Evolutionary conservation across 2,113 vertebrate genomes (phyloP).

Genomic region (human (Homo sapiens)): DNA sequence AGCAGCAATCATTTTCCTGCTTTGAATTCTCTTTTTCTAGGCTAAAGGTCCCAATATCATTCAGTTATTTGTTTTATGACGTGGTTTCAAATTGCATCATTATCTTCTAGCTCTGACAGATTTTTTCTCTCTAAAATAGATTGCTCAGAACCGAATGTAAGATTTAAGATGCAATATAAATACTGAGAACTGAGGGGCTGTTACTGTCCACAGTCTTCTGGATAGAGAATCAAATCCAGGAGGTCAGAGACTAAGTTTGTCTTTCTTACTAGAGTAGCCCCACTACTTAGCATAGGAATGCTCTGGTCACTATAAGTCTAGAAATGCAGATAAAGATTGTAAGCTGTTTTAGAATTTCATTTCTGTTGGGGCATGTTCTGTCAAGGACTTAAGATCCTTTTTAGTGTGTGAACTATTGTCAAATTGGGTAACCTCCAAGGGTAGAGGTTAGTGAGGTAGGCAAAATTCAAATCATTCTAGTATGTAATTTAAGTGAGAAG

Average conservation of each 20-base stretch:
- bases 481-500: neutral
- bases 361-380: neutral
- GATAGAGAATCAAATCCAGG: neutral
- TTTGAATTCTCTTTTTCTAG: slow-evolving; percentile 23
- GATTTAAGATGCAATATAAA: neutral
- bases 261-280: neutral
- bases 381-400: neutral
- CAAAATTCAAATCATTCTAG: neutral
- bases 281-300: neutral
- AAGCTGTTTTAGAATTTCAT: slow-evolving; percentile 8
- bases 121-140: slow-evolving; percentile 30
- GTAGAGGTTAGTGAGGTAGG: neutral
- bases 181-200: neutral
- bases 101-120: neutral
- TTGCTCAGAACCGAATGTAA: neutral
- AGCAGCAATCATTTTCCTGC: neutral
- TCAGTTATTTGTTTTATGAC: neutral
- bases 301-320: neutral
- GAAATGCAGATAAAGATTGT: neutral
- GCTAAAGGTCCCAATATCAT: neutral
- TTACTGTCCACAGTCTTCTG: neutral
- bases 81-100: slow-evolving; percentile 38
- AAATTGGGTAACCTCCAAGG: neutral
- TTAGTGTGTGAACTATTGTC: neutral
- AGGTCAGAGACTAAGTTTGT: neutral